phyloP scores from a whole-genome alignment of 2,797 vertebrate species.

The Bovichtus diacanthus region DNA sequence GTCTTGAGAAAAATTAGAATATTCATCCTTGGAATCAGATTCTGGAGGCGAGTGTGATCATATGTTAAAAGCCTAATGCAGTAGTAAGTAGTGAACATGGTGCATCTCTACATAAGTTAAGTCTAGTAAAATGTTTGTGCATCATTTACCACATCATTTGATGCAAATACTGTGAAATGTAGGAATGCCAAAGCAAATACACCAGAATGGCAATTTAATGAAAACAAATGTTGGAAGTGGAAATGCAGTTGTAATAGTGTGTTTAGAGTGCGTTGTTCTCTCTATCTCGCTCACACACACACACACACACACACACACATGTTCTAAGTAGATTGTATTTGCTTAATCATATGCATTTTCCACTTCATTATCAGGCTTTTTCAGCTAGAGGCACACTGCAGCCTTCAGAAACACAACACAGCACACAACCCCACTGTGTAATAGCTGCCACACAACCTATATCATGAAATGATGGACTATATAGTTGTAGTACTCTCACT shows the following conservation, averaged over 20 bases:
- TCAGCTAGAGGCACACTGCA: conserved; percentile 62
- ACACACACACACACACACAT: conserved; percentile 54
- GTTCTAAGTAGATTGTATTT: conserved; percentile 59
- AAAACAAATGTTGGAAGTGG: conserved; percentile 76
- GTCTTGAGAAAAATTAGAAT: conserved; percentile 7
- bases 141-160: conserved; percentile 74
- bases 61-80: conserved; percentile 17
- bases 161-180: conserved; percentile 72
- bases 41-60: conserved; percentile 11
- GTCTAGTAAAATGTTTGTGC: conserved; percentile 64
- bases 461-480: not conserved
- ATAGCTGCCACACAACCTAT: conserved; percentile 3
- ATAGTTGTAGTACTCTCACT: not conserved
- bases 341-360: conserved; percentile 79
- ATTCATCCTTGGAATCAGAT: conserved; percentile 12
- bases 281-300: conserved; percentile 44
- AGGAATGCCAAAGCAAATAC: conserved; percentile 70
- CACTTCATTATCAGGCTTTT: conserved; percentile 79
- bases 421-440: not conserved
- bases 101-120: conserved; percentile 52
- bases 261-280: conserved; percentile 60
- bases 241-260: conserved; percentile 79
- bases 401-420: conserved; percentile 56
- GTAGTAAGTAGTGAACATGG: conserved; percentile 30
- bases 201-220: conserved; percentile 75